Conservation (phyloP, 2,797 vertebrate species). For the Cheracebus regulus region DNA sequence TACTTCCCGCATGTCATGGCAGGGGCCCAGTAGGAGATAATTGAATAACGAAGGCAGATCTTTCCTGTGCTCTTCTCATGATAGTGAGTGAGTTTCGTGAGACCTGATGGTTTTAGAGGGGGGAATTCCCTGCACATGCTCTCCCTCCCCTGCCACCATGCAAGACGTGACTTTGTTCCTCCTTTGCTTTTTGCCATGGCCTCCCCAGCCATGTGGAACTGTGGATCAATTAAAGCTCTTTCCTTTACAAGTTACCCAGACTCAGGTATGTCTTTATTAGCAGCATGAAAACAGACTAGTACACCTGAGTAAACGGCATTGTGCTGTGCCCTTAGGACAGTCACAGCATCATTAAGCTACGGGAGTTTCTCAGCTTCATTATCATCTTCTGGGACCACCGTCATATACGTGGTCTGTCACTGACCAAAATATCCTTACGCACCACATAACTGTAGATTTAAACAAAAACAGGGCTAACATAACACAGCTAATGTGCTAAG, state of each 20-base stretch:
- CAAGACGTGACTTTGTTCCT: background rate
- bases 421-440: no score
- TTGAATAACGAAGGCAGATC: background rate
- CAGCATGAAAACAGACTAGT: background rate
- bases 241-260: background rate
- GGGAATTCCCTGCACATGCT: no score
- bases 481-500: background rate
- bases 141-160: no score
- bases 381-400: background rate
- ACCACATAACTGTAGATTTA: background rate
- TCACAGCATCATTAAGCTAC: background rate
- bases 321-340: background rate
- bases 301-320: background rate
- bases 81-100: no score
- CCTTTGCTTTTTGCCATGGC: background rate
- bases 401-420: background rate
- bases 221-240: background rate
- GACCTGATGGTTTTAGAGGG: no score
- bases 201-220: no score
- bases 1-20: background rate
- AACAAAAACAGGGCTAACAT: background rate
- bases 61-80: background rate
- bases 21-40: background rate
- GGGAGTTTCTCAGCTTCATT: background rate
- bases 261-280: background rate